These are phyloP conservation scores for Cephus nigrinus DNA, from an alignment of 2,888 invertebrate species.

Conservation along the genomic window DNA sequence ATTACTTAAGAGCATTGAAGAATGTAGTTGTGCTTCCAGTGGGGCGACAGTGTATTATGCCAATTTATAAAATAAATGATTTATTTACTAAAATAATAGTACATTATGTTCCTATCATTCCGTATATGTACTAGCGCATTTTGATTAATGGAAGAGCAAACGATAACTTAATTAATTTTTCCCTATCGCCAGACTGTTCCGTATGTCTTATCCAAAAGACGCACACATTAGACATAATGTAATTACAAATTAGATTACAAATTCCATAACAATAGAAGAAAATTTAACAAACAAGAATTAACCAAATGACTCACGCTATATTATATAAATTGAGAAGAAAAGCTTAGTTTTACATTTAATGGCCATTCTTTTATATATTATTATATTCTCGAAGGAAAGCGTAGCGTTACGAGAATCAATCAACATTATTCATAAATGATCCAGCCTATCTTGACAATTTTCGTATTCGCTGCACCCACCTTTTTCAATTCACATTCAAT, in stretches of 20 bases:
- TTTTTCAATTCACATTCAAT: neutral
- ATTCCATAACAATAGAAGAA: neutral
- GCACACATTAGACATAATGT: neutral
- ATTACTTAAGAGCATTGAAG: neutral
- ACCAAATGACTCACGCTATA: neutral
- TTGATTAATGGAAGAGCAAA: conserved; percentile 48
- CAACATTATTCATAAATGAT: neutral
- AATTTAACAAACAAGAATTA: neutral
- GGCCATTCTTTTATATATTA: neutral
- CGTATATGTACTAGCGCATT: conserved; percentile 37
- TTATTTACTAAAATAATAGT: conserved; percentile 58
- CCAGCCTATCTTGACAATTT: neutral
- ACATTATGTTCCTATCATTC: conserved; percentile 40
- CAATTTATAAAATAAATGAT: conserved; percentile 53
- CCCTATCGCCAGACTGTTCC: neutral
- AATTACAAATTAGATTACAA: neutral
- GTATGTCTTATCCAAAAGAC: neutral
- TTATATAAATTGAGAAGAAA: neutral
- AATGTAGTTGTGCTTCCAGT: neutral
- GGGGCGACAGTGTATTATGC: neutral
- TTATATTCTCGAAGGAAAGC: neutral
- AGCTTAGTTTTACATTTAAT: neutral
- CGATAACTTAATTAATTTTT: conserved; percentile 20
- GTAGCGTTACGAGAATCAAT: neutral
- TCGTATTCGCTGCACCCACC: neutral